Evolutionary conservation across 2,888 invertebrate species (phyloP), one percentile per base, ranked within the genome.

Genomic region (Linyphia triangularis): DNA sequence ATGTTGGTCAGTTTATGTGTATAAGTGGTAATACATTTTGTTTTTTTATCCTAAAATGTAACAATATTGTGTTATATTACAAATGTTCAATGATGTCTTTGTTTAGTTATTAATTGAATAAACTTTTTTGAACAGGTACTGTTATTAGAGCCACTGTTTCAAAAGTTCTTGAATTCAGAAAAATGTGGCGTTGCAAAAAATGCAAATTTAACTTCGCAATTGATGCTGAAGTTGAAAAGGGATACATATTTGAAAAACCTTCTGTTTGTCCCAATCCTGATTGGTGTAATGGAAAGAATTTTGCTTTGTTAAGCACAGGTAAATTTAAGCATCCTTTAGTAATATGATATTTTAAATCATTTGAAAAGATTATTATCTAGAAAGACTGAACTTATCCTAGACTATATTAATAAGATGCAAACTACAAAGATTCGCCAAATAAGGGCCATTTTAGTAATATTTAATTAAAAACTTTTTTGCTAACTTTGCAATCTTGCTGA

Each of bases 81-180:
- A 4, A 33, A 33, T 33, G 33, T 37, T 19, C 33, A 33, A 33
- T 33, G 33, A 33, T 6, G 33, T 9, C 9, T 9, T 9, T 33
- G 33, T 9, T 6, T 6, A 6, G 9, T 33, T 4, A n/a, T 5
- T n/a, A 51, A 22, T 65, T 78, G 26, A 33, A 43, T 13, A 3
- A 33, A 33, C 1, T 51, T 51, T 51, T 16, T 51, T 51, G 16
- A 24, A 13, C 22, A 94, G 97, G 97, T 2, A 96, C 96, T 77
- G 95, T 97, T 51, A 95, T 97, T 28, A 93, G 97, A 92, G 95
- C 95, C 65, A 95, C 96, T 0, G 94, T 95, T 90, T 94, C 96
- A 7, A 96, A 96, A 92, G 94, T 97, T 93, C 92, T 97, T 82
- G 96, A 97, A 93, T 95, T 95, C 92, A 95, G 95, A 92, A 94